A percentile compares a stretch with the other conserved stretches of the same genome.
Conservation (phyloP, 2,113 vertebrate species). For the Proteles cristata region DNA sequence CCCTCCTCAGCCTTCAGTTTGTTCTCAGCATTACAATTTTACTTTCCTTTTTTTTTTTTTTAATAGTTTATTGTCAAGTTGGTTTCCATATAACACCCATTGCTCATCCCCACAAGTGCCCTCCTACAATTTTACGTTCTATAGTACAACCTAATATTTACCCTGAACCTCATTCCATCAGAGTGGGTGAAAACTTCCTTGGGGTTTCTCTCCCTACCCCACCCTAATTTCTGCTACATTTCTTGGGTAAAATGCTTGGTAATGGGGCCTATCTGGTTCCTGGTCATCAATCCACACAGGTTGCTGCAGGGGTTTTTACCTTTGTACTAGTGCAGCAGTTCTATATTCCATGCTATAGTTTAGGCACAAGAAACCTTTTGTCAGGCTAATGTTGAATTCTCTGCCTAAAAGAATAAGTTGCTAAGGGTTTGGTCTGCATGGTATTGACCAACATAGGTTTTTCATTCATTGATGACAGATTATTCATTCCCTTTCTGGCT, state of each 20-base stretch:
- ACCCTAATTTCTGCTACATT: neutral
- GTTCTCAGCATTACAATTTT: too few species aligned
- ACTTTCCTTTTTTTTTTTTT: too few species aligned
- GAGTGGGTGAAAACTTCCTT: neutral
- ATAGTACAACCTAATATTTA: neutral
- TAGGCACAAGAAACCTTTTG: neutral
- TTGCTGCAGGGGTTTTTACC: neutral
- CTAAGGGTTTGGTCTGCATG: neutral
- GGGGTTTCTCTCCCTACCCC: neutral
- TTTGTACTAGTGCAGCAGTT: neutral
- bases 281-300: neutral
- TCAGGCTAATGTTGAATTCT: neutral
- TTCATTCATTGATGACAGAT: neutral
- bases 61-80: too few species aligned
- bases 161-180: neutral
- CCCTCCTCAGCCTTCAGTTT: too few species aligned
- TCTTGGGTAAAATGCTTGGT: neutral
- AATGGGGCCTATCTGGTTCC: neutral
- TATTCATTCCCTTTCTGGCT: neutral
- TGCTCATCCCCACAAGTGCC: too few species aligned
- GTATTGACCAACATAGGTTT: neutral
- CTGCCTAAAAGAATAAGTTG: neutral
- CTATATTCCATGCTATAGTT: neutral
- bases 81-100: too few species aligned
- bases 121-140: neutral